Evolutionary conservation across 1,140 invertebrate species (phyloP), one percentile per base, ranked within the genome.

Genomic region (Dryas iulia): DNA sequence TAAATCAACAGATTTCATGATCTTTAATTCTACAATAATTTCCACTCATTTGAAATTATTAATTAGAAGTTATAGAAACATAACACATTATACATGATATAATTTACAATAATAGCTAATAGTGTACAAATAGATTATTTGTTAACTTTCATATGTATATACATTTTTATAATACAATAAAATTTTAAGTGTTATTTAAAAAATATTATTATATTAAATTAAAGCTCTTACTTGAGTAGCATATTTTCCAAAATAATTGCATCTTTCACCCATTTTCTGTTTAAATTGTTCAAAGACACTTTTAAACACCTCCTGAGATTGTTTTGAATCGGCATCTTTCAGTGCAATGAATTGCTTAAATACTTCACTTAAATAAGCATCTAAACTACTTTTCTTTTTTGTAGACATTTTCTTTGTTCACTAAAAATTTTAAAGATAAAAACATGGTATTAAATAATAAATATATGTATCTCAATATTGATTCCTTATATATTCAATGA

Each of bases 201-300:
- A n/a, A 31, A 6, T 31, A 31, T 31, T 23, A 52, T 21, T 52
- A 23, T 52, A 21, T n/a, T 23, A 3, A 23, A n/a, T n/a, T 30
- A 33, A 33, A 23, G 33, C 11, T 33, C 26, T 30, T 12, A 62
- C 59, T 18, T 62, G 59, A 21, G 25, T 62, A 14, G 59, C 59
- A 53, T 33, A 59, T 67, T 54, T 33, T 7, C 52, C 30, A 21
- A 53, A 63, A 10, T 57, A 69, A 35, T 86, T 87, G 69, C 81
- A 84, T 39, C 86, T 75, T 54, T 84, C 82, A 5, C 79, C 77
- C 83, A 89, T 87, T 59, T 81, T 84, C 30, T 74, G 72, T 47
- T 84, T 89, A 18, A 89, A 76, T 66, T 78, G 76, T 1, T 83
- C 82, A 59, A 89, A 87, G 3, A 87, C 83, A 69, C 72, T 81